Evolutionary conservation across 2,797 vertebrate genomes (phyloP).

Genomic region (Acanthopagrus latus): DNA sequence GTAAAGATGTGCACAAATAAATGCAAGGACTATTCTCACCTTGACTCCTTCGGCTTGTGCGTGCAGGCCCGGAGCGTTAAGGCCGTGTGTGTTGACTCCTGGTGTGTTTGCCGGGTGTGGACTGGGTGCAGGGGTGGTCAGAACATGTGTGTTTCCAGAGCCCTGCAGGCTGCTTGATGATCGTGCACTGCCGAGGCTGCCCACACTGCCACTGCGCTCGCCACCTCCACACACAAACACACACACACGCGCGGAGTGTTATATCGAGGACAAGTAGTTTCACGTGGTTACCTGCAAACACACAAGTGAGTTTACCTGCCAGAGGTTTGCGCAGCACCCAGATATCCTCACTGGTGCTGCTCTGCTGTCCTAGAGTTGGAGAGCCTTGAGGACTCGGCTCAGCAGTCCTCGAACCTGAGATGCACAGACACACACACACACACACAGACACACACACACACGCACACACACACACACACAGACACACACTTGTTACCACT

Average conservation of each 20-base stretch:
- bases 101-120: conserved; percentile 76
- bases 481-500: conserved; percentile 18
- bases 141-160: conserved; percentile 81
- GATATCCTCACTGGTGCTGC: conserved; percentile 90
- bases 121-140: conserved; percentile 79
- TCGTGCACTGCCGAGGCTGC: conserved; percentile 89
- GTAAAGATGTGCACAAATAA: neutral
- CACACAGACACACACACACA: conserved; percentile 17
- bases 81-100: conserved; percentile 85
- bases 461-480: conserved; percentile 12
- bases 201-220: conserved; percentile 91
- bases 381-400: conserved; percentile 91
- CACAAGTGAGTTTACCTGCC: conserved; percentile 85
- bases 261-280: neutral
- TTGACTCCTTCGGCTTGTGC: conserved; percentile 95
- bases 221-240: conserved; percentile 77
- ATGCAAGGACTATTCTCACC: conserved; percentile 69
- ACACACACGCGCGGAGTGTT: conserved; percentile 11
- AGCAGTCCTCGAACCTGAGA: conserved; percentile 90
- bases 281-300: neutral
- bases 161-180: conserved; percentile 86
- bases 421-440: no score
- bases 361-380: conserved; percentile 87
- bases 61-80: conserved; percentile 90
- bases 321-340: conserved; percentile 97